Percentiles rank a stretch among this genome's conserved stretches.
phyloP scores from a whole-genome alignment of 2,113 vertebrate genomes.

The Nyctibius bracteatus region DNA sequence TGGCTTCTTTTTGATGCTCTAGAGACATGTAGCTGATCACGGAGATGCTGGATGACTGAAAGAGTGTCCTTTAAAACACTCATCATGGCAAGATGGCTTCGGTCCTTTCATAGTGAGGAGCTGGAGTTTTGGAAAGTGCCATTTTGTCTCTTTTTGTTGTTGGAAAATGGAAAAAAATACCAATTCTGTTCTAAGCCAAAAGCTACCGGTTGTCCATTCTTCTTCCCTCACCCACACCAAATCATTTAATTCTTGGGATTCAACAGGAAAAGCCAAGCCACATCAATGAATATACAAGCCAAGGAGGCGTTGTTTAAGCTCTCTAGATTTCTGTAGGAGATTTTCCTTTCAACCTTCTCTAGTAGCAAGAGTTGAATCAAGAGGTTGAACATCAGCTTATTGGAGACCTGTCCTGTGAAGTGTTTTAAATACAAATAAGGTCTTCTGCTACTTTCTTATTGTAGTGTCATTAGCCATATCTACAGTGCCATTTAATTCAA shows the following conservation, averaged over 20 bases:
- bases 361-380: background rate
- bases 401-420: background rate
- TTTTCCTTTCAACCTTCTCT: background rate
- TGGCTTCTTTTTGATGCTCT: background rate
- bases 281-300: background rate
- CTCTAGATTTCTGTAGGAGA: background rate
- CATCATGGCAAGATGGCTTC: background rate
- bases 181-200: background rate
- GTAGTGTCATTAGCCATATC: background rate
- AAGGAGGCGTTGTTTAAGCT: background rate
- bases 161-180: background rate
- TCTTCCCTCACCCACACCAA: background rate
- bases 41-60: background rate
- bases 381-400: background rate
- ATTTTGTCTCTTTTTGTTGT: background rate
- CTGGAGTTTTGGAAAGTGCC: background rate
- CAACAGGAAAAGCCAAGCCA: background rate
- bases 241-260: background rate
- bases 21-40: background rate
- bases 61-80: background rate
- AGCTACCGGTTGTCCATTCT: background rate
- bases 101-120: background rate
- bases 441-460: background rate
- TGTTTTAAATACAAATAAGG: background rate
- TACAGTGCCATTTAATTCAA: background rate